Evolutionary conservation across 2,888 invertebrate species (phyloP), one percentile per base, ranked within the genome.

Genomic region (Hipparchia sbordonii): DNA sequence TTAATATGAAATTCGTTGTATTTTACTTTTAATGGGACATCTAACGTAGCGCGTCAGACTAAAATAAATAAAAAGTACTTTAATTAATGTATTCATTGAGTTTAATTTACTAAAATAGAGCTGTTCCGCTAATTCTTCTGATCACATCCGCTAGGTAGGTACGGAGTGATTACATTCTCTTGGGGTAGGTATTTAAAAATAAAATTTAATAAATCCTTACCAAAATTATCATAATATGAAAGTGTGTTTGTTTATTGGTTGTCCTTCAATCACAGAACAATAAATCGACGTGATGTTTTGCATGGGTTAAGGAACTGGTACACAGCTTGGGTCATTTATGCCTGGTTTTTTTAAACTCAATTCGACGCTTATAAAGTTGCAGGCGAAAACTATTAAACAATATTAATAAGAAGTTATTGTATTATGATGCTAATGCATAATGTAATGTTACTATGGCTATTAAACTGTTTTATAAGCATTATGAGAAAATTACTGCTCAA

Each of bases 401-500:
- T 5, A 39, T 39, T 39, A 39, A 39, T 46, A 62, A 45, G 60
- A 39, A 39, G 8, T 48, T 46, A 63, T 4, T 23, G 8, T 10
- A 68, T 51, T 10, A 68, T 51, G 59, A 60, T 51, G 57, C 46
- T 66, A 71, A 72, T 56, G 66, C 56, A 69, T 74, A 61, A 72
- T 63, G 63, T 63, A 61, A 72, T 63, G 68, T 63, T 67, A 51
- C 51, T 65, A 23, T 23, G 23, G 23, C 23, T 23, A 23, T 23
- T 23, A 71, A 51, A 73, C 54, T 54, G 56, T 39, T 56, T 48
- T 52, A 33, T 52, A 65, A 33, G 51, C 12, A 48, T 66, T 60
- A 62, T 72, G 56, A 56, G 61, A 71, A 73, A 73, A 67, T 61
- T 65, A 73, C 74, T 83, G 83, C 84, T 85, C 82, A 82, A 78